Conservation (phyloP, 2,888 invertebrate genomes). For the Sympetrum striolatum region DNA sequence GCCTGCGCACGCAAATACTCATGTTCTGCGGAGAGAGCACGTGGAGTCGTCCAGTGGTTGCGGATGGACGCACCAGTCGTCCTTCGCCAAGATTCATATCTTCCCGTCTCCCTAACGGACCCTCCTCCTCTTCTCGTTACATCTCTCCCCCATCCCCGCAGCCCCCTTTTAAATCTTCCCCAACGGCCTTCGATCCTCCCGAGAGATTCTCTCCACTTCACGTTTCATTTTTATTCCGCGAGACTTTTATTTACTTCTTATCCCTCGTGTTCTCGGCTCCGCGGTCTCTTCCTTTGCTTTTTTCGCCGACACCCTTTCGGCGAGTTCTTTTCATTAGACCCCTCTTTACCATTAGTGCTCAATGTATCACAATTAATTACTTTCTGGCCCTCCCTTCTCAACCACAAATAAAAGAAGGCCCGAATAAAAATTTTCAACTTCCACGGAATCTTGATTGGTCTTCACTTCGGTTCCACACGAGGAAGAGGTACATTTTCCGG, state of each 20-base stretch:
- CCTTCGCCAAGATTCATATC: slow-evolving; percentile 36
- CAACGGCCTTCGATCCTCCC: not conserved
- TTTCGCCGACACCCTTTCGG: not conserved
- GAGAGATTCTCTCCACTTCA: not conserved
- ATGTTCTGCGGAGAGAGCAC: not conserved
- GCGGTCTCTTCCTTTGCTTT: not conserved
- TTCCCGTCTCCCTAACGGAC: not conserved
- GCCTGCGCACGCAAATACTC: not conserved
- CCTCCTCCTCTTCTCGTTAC: not conserved
- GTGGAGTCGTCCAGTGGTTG: not conserved
- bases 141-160: not conserved
- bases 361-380: not conserved
- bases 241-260: not conserved
- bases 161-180: not conserved
- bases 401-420: not conserved
- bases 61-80: slow-evolving; percentile 30
- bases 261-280: not conserved
- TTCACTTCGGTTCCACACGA: too few relatives aligned
- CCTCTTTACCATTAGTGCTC: not conserved
- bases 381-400: not conserved
- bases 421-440: too few relatives aligned
- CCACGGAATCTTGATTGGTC: too few relatives aligned
- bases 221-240: not conserved
- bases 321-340: not conserved
- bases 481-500: too few relatives aligned